phyloP scores from a whole-genome alignment of 2,113 vertebrate species.

The Motacilla alba region DNA sequence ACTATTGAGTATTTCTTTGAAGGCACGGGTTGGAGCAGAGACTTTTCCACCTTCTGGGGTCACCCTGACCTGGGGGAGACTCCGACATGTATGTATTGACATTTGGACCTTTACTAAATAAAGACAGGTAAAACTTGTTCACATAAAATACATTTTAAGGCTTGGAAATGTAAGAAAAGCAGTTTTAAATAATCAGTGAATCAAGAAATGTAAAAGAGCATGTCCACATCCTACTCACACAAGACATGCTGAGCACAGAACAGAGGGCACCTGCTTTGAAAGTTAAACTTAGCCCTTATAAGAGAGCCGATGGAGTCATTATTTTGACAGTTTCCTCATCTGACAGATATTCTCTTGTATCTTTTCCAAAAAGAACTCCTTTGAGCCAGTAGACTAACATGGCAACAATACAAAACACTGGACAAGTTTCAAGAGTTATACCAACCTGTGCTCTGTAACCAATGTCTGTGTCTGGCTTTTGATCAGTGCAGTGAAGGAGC shows the following conservation, averaged over 20 bases:
- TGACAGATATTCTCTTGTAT: background rate
- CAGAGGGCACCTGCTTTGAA: background rate
- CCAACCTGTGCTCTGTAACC: background rate
- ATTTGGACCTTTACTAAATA: background rate
- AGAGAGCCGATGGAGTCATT: background rate
- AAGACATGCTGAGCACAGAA: background rate
- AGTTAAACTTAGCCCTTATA: background rate
- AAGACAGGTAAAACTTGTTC: background rate
- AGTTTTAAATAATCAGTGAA: background rate
- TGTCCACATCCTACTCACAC: background rate
- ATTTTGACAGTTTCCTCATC: background rate
- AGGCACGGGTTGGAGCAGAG: no score
- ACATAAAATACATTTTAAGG: background rate
- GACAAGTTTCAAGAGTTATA: background rate
- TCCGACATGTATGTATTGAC: background rate
- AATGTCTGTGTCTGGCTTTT: background rate
- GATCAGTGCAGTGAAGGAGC: fast-evolving
- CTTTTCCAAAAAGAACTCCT: background rate
- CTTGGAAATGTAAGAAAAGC: background rate
- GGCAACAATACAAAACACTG: background rate
- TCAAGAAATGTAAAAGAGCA: background rate
- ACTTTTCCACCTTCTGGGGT: no score
- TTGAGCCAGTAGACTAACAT: background rate
- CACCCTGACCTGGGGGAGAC: no score
- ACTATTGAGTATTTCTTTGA: no score